These are phyloP conservation scores for Ferrisia virgata DNA, from an alignment of 2,888 invertebrate genomes.

Conservation along the genomic window DNA sequence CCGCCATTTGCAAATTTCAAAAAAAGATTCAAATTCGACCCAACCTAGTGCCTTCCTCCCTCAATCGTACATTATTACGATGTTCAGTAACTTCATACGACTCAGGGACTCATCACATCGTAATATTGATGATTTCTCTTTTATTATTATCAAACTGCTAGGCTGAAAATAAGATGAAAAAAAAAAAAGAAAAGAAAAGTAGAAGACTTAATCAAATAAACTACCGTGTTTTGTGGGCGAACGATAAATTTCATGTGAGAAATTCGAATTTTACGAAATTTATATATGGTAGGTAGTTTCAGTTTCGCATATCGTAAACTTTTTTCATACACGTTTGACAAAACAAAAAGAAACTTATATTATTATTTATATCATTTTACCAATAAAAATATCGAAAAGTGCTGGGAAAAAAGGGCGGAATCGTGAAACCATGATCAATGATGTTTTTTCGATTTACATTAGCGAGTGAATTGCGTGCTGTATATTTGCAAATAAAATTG, in stretches of 20 bases:
- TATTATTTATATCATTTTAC: neutral
- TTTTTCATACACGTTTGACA: neutral
- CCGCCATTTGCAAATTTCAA: too few relatives aligned
- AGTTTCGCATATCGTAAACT: neutral
- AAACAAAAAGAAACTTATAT: neutral
- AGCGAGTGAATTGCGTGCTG: neutral
- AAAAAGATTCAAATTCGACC: too few relatives aligned
- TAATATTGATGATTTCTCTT: neutral
- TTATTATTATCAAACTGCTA: neutral
- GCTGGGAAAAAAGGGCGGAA: neutral
- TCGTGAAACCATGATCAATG: neutral
- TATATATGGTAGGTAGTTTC: too few relatives aligned
- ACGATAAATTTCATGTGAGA: neutral
- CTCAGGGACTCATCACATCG: neutral
- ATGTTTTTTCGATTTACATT: neutral
- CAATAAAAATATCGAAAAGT: neutral
- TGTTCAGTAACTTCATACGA: too few relatives aligned
- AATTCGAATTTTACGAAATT: neutral
- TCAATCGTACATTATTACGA: too few relatives aligned
- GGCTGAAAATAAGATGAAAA: neutral
- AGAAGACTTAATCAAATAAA: neutral
- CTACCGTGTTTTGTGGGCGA: neutral
- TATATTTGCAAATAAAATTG: neutral
- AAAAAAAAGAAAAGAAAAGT: too few relatives aligned
- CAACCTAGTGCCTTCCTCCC: too few relatives aligned